A percentile compares a stretch with the other conserved stretches of the same genome.
These are phyloP conservation scores for Heterotilapia buettikoferi DNA, from an alignment of 2,113 vertebrate species.

Conservation along the genomic window DNA sequence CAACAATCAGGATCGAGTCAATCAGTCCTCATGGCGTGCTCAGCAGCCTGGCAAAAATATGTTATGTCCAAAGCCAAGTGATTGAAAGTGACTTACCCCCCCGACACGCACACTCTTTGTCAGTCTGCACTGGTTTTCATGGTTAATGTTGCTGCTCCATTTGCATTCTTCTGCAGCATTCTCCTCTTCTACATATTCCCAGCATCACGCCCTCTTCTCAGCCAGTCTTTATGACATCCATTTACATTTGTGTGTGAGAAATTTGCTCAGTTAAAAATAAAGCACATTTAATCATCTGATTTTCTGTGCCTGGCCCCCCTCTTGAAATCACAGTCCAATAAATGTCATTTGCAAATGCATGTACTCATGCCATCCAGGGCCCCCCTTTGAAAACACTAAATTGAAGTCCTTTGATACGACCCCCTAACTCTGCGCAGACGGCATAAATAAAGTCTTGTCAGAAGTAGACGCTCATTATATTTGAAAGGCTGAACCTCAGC, in stretches of 20 bases:
- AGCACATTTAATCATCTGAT: constrained; percentile 48
- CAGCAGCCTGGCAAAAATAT: neutral
- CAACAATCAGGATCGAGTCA: neutral
- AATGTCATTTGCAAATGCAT: constrained; percentile 38
- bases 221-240: neutral
- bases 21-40: neutral
- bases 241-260: constrained; percentile 10
- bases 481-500: constrained; percentile 40
- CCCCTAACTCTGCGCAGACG: constrained; percentile 22
- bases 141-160: neutral
- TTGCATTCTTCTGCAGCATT: neutral
- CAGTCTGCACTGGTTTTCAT: constrained; percentile 8
- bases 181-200: neutral
- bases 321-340: constrained; percentile 42
- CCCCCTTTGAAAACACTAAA: constrained; percentile 55
- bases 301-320: constrained; percentile 28
- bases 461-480: constrained; percentile 58
- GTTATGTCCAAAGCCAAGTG: neutral
- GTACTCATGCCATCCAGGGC: constrained; percentile 20
- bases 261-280: constrained; percentile 57
- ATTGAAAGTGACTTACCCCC: neutral
- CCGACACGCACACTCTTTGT: neutral
- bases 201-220: neutral
- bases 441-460: constrained; percentile 57
- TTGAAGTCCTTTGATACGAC: constrained; percentile 59